A percentile compares a stretch with the other conserved stretches of the same genome.
Evolutionary conservation across 2,113 vertebrate species (phyloP).

Genomic region (Anhinga rufa): DNA sequence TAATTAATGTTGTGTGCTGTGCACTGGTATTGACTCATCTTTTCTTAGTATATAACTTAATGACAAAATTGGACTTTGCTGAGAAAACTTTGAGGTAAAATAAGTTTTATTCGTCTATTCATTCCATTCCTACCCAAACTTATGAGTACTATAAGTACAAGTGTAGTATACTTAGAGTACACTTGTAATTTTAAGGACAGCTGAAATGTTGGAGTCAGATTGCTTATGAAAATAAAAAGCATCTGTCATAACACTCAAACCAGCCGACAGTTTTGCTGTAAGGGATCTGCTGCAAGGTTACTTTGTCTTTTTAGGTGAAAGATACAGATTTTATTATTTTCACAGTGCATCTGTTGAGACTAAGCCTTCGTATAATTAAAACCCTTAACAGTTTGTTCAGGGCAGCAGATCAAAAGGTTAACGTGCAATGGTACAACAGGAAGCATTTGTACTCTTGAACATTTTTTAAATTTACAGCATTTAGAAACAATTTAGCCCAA

Average conservation of each 20-base stretch:
- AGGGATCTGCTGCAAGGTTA: neutral
- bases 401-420: conserved; percentile 56
- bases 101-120: neutral
- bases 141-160: neutral
- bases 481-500: conserved; percentile 53
- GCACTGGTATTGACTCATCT: neutral
- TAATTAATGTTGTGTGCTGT: neutral
- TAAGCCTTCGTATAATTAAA: conserved; percentile 51
- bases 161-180: neutral
- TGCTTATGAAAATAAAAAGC: conserved; percentile 60
- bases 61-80: neutral
- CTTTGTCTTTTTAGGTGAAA: conserved; percentile 1
- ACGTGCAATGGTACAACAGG: conserved; percentile 30
- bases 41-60: neutral
- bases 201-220: conserved; percentile 5
- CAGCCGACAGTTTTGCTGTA: neutral
- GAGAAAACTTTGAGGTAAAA: neutral
- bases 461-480: conserved; percentile 47
- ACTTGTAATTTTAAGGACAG: conserved; percentile 15
- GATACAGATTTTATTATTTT: conserved; percentile 15
- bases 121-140: neutral
- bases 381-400: conserved; percentile 36
- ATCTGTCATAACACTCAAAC: conserved; percentile 46
- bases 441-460: conserved; percentile 54
- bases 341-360: neutral